phyloP scores from a whole-genome alignment of 2,888 invertebrate genomes.

The Drosophila koepferae region DNA sequence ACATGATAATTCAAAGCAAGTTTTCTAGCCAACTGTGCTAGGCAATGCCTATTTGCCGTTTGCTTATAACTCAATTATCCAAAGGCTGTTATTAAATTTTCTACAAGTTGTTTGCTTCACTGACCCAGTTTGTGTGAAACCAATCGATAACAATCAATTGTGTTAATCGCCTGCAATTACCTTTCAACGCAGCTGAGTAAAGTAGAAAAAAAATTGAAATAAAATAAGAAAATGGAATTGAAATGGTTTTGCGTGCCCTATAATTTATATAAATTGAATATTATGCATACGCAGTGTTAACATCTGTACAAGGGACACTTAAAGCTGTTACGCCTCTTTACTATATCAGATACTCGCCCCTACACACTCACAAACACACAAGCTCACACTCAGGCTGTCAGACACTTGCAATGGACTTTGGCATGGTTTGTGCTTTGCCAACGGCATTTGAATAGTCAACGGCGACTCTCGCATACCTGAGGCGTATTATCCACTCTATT shows the following conservation, averaged over 20 bases:
- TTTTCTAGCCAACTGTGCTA: constrained; percentile 12
- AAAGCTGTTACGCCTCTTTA: constrained; percentile 33
- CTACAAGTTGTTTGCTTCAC: background rate
- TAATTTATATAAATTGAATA: constrained; percentile 72
- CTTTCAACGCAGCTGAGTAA: constrained; percentile 39
- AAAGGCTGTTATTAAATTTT: constrained; percentile 26
- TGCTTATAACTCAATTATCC: constrained; percentile 46
- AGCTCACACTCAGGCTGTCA: constrained; percentile 31
- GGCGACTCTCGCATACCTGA: constrained; percentile 71
- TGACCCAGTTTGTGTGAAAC: constrained; percentile 39
- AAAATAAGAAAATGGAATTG: constrained; percentile 1
- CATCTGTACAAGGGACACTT: constrained; percentile 44
- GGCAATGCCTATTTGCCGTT: constrained; percentile 13
- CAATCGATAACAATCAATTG: constrained; percentile 65
- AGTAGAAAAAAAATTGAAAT: background rate
- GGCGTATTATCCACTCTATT: constrained; percentile 81
- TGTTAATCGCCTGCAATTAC: constrained; percentile 63
- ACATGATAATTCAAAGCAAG: constrained; percentile 26
- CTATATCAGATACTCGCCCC: constrained; percentile 54
- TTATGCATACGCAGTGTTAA: constrained; percentile 70
- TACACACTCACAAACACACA: constrained; percentile 20
- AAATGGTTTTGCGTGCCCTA: constrained; percentile 32
- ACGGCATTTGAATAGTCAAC: constrained; percentile 55
- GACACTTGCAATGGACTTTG: constrained; percentile 58
- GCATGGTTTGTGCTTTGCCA: constrained; percentile 46